Percentiles rank a stretch among this genome's conserved stretches.
These are phyloP conservation scores for Tholera decimalis DNA, from an alignment of 2,888 invertebrate species.

Conservation along the genomic window DNA sequence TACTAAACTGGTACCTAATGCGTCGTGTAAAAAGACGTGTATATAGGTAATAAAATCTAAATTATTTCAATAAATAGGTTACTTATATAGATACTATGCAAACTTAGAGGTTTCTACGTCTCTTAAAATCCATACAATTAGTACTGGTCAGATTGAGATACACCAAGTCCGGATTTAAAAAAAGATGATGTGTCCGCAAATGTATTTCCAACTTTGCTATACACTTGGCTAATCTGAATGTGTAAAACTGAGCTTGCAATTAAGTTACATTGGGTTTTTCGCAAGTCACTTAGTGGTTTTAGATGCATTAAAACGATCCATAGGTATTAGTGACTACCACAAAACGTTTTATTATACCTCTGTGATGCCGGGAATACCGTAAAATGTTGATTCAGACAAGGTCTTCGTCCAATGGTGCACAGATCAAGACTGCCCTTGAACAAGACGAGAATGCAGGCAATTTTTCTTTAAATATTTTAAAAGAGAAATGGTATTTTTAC, in stretches of 20 bases:
- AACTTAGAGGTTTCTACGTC: no score
- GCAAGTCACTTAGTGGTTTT: slow-evolving; percentile 15
- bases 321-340: slow-evolving; percentile 22
- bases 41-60: no score
- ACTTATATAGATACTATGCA: no score
- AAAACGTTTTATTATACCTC: slow-evolving; percentile 21
- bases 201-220: not conserved
- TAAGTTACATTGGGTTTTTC: slow-evolving; percentile 21
- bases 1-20: no score
- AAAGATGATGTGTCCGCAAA: not conserved
- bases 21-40: no score
- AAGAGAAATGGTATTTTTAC: not conserved
- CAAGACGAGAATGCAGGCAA: slow-evolving; percentile 22
- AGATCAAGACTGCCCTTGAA: slow-evolving; percentile 49
- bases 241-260: slow-evolving; percentile 5
- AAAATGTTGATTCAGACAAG: slow-evolving; percentile 44
- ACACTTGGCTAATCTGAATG: not conserved
- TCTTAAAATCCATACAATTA: no score
- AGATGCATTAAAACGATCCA: not conserved
- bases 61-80: no score
- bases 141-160: no score
- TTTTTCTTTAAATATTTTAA: not conserved
- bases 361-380: slow-evolving; percentile 30
- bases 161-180: no score
- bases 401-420: slow-evolving; percentile 29